phyloP scores from a whole-genome alignment of 2,797 vertebrate genomes.

The Dicrostonyx torquatus region DNA sequence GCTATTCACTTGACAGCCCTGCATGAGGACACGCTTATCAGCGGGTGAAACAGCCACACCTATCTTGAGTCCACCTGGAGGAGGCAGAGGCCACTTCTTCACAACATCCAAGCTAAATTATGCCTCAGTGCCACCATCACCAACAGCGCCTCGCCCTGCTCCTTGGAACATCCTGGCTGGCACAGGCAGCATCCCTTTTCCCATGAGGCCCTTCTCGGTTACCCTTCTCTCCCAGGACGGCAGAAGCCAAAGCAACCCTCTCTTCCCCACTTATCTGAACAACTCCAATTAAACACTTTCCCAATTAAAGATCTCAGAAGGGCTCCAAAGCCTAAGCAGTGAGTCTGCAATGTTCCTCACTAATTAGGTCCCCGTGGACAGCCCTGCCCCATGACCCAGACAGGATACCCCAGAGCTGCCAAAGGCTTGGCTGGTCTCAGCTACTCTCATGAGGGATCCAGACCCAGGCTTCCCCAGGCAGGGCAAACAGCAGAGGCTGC shows the following conservation, averaged over 20 bases:
- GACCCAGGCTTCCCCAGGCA: background rate
- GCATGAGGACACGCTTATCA: background rate
- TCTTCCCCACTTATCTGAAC: constrained; percentile 16
- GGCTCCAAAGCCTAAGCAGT: background rate
- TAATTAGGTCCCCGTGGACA: constrained; percentile 68
- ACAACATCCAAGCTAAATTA: background rate
- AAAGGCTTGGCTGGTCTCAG: background rate
- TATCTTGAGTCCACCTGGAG: background rate
- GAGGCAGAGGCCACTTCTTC: background rate
- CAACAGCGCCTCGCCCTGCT: background rate
- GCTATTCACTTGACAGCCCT: background rate
- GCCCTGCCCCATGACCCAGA: constrained; percentile 1
- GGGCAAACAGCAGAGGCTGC: background rate
- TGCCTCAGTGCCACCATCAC: fast-evolving
- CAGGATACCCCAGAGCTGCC: background rate
- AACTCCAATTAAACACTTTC: constrained; percentile 65
- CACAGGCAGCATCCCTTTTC: background rate
- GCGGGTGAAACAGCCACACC: background rate
- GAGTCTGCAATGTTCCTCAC: constrained; percentile 35
- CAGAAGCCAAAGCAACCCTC: background rate
- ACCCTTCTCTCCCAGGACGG: background rate
- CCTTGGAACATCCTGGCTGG: background rate
- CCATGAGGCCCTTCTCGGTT: background rate
- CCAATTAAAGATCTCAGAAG: constrained; percentile 67
- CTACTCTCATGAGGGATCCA: background rate